These are phyloP conservation scores for Fragum whitleyi DNA, from an alignment of 2,888 invertebrate species.

Conservation along the genomic window DNA sequence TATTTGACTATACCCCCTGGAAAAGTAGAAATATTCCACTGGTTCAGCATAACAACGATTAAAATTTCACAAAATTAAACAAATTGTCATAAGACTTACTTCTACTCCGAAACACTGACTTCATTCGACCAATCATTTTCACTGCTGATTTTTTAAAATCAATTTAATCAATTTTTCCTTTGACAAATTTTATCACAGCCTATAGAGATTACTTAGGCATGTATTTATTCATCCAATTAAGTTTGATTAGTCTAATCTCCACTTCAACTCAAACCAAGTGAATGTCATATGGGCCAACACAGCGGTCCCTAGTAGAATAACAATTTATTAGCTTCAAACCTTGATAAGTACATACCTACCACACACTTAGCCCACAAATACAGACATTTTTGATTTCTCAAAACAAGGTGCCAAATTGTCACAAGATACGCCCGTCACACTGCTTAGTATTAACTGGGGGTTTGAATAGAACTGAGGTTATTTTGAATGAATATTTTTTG, in stretches of 20 bases:
- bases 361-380: not conserved
- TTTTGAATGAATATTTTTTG: too few species aligned
- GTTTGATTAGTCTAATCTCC: conserved; percentile 13
- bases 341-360: not conserved
- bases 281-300: not conserved
- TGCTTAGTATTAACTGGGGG: too few species aligned
- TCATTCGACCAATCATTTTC: conserved; percentile 26
- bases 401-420: too few species aligned
- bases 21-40: too few species aligned
- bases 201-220: not conserved
- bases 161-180: conserved; percentile 8
- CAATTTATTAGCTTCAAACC: conserved; percentile 19
- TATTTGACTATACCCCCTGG: too few species aligned
- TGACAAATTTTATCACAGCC: conserved; percentile 10
- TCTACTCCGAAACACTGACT: conserved; percentile 24
- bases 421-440: too few species aligned
- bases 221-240: conserved; percentile 4
- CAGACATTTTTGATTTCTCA: not conserved
- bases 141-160: not conserved
- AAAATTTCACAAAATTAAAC: too few species aligned
- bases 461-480: too few species aligned
- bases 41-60: too few species aligned
- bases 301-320: conserved; percentile 16
- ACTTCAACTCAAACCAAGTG: not conserved
- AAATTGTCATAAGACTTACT: too few species aligned